Base-by-base conservation (phyloP, 2,113 vertebrate species). In the Melanotaenia duboulayi region DNA sequence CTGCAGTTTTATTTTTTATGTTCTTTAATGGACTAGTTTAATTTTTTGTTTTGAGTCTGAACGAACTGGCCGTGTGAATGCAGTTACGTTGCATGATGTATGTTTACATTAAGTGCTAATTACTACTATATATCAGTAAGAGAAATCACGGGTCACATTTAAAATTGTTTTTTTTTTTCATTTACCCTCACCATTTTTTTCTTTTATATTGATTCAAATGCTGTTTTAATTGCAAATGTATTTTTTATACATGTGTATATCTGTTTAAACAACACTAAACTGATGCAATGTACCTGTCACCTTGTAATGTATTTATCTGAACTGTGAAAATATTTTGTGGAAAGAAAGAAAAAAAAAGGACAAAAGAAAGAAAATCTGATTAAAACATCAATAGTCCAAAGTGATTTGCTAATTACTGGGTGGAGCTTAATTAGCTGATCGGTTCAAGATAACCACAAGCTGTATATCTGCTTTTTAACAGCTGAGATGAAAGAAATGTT, bases 221-320 rank as follows among this genome's bases (percentile, higher is more conserved):
- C 40, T 62, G 46, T 32, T 48, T 9, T 51, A 48, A 72, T 58
- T 54, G n/a, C 48, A 39, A 74, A 39, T 79, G 55, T 64, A 82
- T 39, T 13, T 23, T 42, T 65, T 28, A 46, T 50, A 28, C 6
- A 32, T 56, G 63, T 52, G 60, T 50, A 16, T 71, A 66, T 66
- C n/a, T 66, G 71, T 65, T 42, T 54, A 49, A 74, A 71, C 23
- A 20, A 80, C 28, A 65, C 44, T 3, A 28, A 57, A 44, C 73
- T 68, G 62, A 78, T 86, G 75, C 79, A 75, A 82, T 83, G 80
- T 87, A 84, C 82, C 86, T 73, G 66, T 86, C 86, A 82, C 60
- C 35, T 52, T 93, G 80, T 88, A 76, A 89, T 93, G 89, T 93
- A 92, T 93, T 94, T 90, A 92, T 92, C 80, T 72, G 80, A 90